Conservation (phyloP, 1,140 invertebrate genomes). For the Drosophila truncata region DNA sequence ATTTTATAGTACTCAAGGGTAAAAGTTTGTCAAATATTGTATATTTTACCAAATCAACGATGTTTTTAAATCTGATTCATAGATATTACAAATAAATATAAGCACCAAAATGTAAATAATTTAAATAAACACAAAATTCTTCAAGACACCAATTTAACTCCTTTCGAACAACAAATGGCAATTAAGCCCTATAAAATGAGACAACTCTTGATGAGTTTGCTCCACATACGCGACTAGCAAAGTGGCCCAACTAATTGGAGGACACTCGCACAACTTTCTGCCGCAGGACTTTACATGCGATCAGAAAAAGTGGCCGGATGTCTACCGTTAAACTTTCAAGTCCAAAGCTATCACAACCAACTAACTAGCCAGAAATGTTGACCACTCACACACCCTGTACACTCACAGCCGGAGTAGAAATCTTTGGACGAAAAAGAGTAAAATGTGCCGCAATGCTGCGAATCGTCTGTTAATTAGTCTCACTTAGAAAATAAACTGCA, state of each 20-base stretch:
- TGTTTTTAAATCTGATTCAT: too few species aligned
- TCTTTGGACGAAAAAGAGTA: constrained; percentile 31
- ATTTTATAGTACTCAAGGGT: too few species aligned
- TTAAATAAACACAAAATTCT: neutral
- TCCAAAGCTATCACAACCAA: constrained; percentile 56
- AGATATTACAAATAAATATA: too few species aligned
- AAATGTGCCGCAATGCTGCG: constrained; percentile 77
- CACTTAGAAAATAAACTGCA: constrained; percentile 85
- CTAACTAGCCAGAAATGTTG: constrained; percentile 73
- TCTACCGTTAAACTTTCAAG: constrained; percentile 43
- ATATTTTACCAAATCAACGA: too few species aligned
- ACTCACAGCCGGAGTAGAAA: neutral
- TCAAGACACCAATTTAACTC: neutral
- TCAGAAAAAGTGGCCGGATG: constrained; percentile 16
- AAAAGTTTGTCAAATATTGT: too few species aligned
- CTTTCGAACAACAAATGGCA: neutral
- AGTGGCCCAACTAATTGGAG: constrained; percentile 34
- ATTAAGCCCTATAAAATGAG: constrained; percentile 3
- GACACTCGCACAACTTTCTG: constrained; percentile 22
- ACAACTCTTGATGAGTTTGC: constrained; percentile 9
- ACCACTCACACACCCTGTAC: constrained; percentile 49
- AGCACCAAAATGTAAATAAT: neutral
- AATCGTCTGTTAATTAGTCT: constrained; percentile 85
- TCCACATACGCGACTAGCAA: neutral
- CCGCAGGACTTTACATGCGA: constrained; percentile 11